These are phyloP conservation scores for Charina bottae DNA, from an alignment of 2,113 vertebrate genomes.

Conservation along the genomic window DNA sequence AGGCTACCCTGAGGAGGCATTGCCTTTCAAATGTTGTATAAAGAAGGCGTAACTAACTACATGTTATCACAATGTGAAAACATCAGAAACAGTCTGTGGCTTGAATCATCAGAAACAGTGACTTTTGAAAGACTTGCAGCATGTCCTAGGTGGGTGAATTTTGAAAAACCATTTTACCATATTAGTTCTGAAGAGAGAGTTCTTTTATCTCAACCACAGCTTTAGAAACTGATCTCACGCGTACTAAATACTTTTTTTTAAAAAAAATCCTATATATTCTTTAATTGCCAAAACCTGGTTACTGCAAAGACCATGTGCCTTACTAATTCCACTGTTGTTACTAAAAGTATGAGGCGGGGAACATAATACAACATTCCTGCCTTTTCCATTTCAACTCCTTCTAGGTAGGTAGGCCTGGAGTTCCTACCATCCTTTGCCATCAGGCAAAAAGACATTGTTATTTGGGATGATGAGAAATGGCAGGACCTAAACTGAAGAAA, in stretches of 20 bases:
- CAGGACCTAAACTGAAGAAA: no score
- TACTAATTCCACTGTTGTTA: background rate
- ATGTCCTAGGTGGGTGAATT: background rate
- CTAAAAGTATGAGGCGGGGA: background rate
- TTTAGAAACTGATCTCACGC: background rate
- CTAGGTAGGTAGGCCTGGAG: no score
- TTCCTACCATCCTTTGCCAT: no score
- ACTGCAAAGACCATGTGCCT: background rate
- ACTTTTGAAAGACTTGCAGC: background rate
- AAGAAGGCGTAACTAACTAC: background rate
- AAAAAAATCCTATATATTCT: background rate
- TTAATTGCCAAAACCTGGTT: background rate
- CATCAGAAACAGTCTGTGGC: background rate
- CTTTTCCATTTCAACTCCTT: background rate
- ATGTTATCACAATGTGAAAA: background rate
- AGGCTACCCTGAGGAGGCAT: background rate
- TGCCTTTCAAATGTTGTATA: background rate
- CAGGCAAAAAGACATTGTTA: no score
- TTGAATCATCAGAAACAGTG: background rate
- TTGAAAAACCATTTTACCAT: background rate
- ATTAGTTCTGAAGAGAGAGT: background rate
- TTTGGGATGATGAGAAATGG: no score
- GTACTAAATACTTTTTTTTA: background rate
- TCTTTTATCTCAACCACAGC: background rate
- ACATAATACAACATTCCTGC: background rate